Conservation (phyloP, 1,140 invertebrate species). For the Gryllus bimaculatus region DNA sequence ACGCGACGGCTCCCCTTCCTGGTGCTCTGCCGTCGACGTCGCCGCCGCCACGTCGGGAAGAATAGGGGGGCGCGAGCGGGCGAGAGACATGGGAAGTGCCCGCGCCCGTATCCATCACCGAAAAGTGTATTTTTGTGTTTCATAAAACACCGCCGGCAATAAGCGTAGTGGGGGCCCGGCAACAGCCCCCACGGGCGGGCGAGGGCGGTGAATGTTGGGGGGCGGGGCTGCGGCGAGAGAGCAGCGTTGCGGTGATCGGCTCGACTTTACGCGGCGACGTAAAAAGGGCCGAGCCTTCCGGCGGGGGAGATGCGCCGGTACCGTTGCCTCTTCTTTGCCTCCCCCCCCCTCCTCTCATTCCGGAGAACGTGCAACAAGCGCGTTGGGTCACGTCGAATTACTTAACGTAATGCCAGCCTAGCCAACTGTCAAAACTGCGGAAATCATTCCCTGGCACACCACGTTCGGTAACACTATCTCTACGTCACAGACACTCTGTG, state of each 20-base stretch:
- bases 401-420: no score
- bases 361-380: no score
- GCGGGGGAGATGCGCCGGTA: background rate
- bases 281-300: background rate
- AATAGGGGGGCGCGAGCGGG: background rate
- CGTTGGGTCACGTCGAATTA: no score
- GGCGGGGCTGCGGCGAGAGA: background rate
- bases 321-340: no score
- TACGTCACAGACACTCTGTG: no score
- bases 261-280: background rate
- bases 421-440: no score
- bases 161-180: background rate
- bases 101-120: background rate
- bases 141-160: background rate
- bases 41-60: no score
- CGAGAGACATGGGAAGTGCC: background rate
- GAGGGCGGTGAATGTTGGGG: no score
- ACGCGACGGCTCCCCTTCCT: background rate
- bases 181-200: no score
- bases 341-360: no score
- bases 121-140: slow-evolving; percentile 6
- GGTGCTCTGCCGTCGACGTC: background rate
- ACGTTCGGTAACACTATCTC: no score
- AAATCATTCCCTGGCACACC: no score
- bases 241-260: background rate